These are phyloP conservation scores for Centropyge bicolor DNA, from an alignment of 2,797 vertebrate species.

Conservation along the genomic window DNA sequence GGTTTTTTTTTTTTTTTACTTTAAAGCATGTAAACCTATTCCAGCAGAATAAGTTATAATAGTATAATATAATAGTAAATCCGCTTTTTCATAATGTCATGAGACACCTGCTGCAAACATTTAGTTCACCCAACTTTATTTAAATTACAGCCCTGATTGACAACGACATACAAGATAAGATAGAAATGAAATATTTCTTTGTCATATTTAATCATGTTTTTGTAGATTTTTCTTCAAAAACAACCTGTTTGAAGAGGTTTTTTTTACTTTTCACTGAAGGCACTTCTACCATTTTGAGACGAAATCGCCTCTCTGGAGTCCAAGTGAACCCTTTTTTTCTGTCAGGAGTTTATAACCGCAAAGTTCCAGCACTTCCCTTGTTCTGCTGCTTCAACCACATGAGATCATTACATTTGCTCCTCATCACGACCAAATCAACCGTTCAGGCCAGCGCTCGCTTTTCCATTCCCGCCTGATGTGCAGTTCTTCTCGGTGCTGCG, in stretches of 20 bases:
- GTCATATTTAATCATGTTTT: background rate
- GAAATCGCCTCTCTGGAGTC: constrained; percentile 40
- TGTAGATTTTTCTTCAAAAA: background rate
- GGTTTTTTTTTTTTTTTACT: no score
- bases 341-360: constrained; percentile 49
- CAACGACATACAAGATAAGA: no score
- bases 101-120: no score
- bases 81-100: no score
- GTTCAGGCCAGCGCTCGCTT: constrained; percentile 53
- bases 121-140: no score
- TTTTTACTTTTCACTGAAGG: background rate
- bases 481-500: constrained; percentile 47
- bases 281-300: background rate
- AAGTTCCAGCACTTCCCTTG: constrained; percentile 64
- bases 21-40: no score
- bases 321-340: constrained; percentile 33
- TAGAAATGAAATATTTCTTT: background rate
- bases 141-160: no score
- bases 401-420: constrained; percentile 81
- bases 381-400: constrained; percentile 76
- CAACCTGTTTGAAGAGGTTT: background rate
- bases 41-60: no score
- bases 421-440: constrained; percentile 78
- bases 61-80: no score
- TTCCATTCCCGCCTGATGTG: constrained; percentile 66